phyloP scores from a whole-genome alignment of 2,888 invertebrate species.

The Caenorhabditis macrosperma region DNA sequence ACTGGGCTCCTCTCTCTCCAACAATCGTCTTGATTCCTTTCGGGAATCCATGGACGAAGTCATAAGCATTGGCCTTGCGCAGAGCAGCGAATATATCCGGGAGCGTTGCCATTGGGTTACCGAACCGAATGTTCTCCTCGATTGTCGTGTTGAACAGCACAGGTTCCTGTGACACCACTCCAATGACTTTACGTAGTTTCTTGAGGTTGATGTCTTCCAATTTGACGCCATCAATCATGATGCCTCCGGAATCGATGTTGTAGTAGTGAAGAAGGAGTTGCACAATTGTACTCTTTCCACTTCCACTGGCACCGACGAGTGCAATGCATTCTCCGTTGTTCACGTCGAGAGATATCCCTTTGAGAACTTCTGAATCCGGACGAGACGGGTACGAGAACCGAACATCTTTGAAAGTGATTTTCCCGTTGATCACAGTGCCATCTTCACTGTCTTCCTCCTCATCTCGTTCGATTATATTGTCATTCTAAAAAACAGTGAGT shows the following conservation, averaged over 20 bases:
- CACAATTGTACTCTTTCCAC: conserved; percentile 72
- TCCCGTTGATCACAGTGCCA: conserved; percentile 80
- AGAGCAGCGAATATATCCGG: conserved; percentile 64
- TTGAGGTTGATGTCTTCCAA: conserved; percentile 81
- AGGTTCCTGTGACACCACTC: conserved; percentile 81
- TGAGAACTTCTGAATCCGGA: conserved; percentile 77
- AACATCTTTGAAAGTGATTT: conserved; percentile 81
- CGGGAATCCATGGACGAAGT: conserved; percentile 81
- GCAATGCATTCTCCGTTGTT: conserved; percentile 70
- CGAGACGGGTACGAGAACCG: conserved; percentile 82
- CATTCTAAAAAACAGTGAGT: conserved; percentile 44
- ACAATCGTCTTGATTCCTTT: conserved; percentile 81
- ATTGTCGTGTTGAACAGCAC: conserved; percentile 84
- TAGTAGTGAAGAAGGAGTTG: conserved; percentile 69
- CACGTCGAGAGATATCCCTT: conserved; percentile 67
- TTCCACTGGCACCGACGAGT: conserved; percentile 71
- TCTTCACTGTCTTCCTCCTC: conserved; percentile 79
- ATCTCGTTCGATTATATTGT: conserved; percentile 65
- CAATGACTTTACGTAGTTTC: conserved; percentile 81
- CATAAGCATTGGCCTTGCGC: conserved; percentile 81
- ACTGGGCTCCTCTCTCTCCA: conserved; percentile 81
- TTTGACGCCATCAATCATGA: conserved; percentile 81
- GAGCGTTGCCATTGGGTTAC: conserved; percentile 61
- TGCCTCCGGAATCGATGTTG: conserved; percentile 65
- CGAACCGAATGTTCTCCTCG: conserved; percentile 82